Evolutionary conservation across 2,888 invertebrate species (phyloP).

Genomic region (Philopedon plagiatum): DNA sequence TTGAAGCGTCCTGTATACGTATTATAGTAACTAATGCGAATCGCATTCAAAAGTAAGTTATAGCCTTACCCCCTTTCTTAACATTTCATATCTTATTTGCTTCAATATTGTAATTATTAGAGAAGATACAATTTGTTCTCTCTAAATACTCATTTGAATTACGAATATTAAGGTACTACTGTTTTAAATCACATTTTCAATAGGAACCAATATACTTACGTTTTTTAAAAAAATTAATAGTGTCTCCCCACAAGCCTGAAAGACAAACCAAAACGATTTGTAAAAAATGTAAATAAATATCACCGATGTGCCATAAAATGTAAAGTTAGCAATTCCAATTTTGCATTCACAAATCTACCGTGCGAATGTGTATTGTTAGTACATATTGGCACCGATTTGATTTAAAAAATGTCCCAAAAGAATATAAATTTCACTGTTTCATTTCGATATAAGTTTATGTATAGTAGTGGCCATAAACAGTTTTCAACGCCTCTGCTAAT

Average conservation of each 20-base stretch:
- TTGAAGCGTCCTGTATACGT: too few relatives aligned
- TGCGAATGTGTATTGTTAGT: constrained; percentile 21
- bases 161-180: too few relatives aligned
- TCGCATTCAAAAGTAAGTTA: too few relatives aligned
- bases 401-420: not conserved
- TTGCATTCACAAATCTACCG: constrained; percentile 9
- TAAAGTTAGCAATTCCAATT: constrained; percentile 18
- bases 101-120: too few relatives aligned
- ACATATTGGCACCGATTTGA: constrained; percentile 28
- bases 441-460: too few relatives aligned
- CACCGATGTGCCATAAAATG: constrained; percentile 13
- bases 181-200: not conserved
- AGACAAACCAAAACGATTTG: not conserved
- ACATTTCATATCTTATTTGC: too few relatives aligned
- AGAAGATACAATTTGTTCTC: too few relatives aligned
- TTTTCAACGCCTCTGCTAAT: too few relatives aligned
- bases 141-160: too few relatives aligned
- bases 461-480: too few relatives aligned
- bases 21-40: too few relatives aligned
- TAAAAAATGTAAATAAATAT: constrained; percentile 3
- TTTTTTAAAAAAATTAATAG: not conserved
- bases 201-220: not conserved
- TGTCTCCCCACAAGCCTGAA: not conserved
- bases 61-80: too few relatives aligned
- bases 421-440: not conserved